Evolutionary conservation across 2,888 invertebrate species (phyloP), one percentile per base, ranked within the genome.

Genomic region (Cryptus armator): DNA sequence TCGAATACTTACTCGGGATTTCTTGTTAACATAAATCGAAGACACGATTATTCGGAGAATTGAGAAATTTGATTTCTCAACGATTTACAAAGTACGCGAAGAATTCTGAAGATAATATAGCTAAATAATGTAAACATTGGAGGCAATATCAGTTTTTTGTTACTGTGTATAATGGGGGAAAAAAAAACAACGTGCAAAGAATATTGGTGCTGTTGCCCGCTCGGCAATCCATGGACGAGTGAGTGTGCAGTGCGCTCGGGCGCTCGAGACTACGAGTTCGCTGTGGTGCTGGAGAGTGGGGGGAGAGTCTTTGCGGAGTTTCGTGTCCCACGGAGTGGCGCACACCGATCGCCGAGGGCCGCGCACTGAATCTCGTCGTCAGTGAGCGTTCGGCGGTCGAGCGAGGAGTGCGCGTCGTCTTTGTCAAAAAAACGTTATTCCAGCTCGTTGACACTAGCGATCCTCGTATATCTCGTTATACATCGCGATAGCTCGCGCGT

Each of bases 301-400:
- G 53, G 16, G 32, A 14, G 44, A 74, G 44, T 29, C 29, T 59
- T 24, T 46, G 81, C 71, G 62, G 77, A 72, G 82, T 77, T 71
- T 53, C 48, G 32, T 43, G 68, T 56, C 46, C 37, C 48, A 48
- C 68, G 46, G 24, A 29, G 6, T 51, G 72, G 71, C 84, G 81
- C 80, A 76, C 24, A 71, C 71, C 48, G 74, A 74, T 62, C 75
- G 48, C 43, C 75, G 71, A 53, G 56, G 43, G 10, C 64, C 76
- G 85, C 75, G 75, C 81, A 75, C 78, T 32, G 66, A 79, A 53
- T 64, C 67, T 43, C 53, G 14, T 77, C 48, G 75, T 82, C 84
- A 85, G 84, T 85, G 70, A 79, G 78, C 84, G 76, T 77, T 85
- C 81, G 79, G 79, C 84, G 67, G 48, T 81, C 78, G 78, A 81